Evolutionary conservation across 2,797 vertebrate genomes (phyloP).

Genomic region (Takifugu rubripes): DNA sequence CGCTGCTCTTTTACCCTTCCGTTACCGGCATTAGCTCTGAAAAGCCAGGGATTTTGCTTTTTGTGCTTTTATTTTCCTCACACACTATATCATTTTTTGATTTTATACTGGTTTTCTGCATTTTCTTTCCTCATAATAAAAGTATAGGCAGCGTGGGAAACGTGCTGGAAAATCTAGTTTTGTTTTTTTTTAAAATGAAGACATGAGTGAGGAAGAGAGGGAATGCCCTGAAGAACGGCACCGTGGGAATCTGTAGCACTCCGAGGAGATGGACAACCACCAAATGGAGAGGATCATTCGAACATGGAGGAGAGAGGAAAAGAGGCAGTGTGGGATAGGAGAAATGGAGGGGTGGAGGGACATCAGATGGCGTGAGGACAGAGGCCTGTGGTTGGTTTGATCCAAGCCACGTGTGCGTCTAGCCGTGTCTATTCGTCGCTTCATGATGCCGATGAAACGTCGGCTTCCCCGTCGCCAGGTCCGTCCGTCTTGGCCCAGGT

Average conservation of each 20-base stretch:
- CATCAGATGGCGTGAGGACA: slow-evolving; percentile 73
- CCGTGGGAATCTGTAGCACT: slow-evolving; percentile 51
- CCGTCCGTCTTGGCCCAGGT: slow-evolving; percentile 60
- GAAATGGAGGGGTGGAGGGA: slow-evolving; percentile 52
- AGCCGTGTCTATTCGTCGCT: slow-evolving; percentile 57
- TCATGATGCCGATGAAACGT: slow-evolving; percentile 54
- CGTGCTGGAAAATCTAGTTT: slow-evolving; percentile 29
- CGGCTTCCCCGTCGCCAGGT: slow-evolving; percentile 41
- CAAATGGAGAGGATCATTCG: slow-evolving; percentile 55
- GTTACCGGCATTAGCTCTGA: slow-evolving; percentile 27
- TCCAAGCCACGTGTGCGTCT: slow-evolving; percentile 70
- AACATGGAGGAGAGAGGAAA: slow-evolving; percentile 59
- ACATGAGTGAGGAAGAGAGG: slow-evolving; percentile 28
- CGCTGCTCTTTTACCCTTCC: slow-evolving; percentile 33
- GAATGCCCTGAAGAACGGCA: slow-evolving; percentile 47
- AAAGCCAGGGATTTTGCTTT: slow-evolving; percentile 7
- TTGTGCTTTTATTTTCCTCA: slow-evolving; percentile 7
- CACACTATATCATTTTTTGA: slow-evolving; percentile 3
- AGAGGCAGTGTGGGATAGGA: slow-evolving; percentile 55
- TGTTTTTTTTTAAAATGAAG: slow-evolving; percentile 22
- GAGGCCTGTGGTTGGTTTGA: slow-evolving; percentile 75
- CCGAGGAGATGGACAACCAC: slow-evolving; percentile 41
- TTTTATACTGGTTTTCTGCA: slow-evolving; percentile 9
- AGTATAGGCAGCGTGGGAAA: slow-evolving; percentile 29
- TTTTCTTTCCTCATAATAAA: slow-evolving; percentile 22